Conservation (phyloP, 2,113 vertebrate species). For the Calyptomena viridis region DNA sequence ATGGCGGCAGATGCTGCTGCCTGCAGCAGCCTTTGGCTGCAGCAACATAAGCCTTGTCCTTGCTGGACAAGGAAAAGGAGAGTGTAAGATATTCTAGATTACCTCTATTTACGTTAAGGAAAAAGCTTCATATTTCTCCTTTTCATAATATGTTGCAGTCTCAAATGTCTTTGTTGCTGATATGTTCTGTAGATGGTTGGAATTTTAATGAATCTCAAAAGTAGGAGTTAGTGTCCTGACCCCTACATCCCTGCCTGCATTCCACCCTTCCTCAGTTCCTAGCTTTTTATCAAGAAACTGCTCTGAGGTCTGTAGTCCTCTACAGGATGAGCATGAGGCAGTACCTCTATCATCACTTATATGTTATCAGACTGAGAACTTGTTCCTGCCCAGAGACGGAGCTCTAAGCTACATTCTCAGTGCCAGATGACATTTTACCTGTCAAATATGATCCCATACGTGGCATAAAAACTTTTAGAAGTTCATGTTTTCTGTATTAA, state of each 20-base stretch:
- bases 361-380: neutral
- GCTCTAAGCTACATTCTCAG: neutral
- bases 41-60: neutral
- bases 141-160: neutral
- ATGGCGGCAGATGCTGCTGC: neutral
- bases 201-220: neutral
- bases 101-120: neutral
- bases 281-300: neutral
- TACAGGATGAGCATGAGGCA: neutral
- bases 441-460: neutral
- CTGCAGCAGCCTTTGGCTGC: neutral
- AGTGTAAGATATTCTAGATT: neutral
- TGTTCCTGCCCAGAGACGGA: neutral
- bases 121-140: neutral
- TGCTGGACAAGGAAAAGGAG: neutral
- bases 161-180: neutral
- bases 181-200: neutral
- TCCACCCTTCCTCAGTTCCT: neutral
- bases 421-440: neutral
- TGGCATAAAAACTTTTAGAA: neutral
- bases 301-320: neutral
- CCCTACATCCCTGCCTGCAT: neutral
- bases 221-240: neutral
- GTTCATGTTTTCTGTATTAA: neutral
- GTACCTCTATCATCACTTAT: neutral